These are phyloP conservation scores for Otis tarda DNA, from an alignment of 2,113 vertebrate species.

Conservation along the genomic window DNA sequence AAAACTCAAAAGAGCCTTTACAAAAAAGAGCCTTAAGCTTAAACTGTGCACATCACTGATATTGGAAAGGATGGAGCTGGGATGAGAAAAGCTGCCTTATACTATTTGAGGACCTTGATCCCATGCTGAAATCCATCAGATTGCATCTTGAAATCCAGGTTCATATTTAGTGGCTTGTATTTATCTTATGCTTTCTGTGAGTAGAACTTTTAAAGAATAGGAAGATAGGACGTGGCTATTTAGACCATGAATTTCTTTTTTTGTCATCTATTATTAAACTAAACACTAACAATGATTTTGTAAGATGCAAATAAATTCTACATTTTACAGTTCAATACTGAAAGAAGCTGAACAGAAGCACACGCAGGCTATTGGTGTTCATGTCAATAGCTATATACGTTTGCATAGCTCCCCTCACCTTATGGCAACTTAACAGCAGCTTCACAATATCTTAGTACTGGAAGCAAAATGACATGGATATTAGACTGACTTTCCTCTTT, in stretches of 20 bases:
- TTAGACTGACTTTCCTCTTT: background rate
- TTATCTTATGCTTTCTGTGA: background rate
- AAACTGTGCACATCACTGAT: background rate
- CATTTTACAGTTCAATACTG: background rate
- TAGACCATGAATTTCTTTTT: background rate
- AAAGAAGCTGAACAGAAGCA: background rate
- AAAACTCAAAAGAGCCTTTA: no score
- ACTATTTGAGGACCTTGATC: background rate
- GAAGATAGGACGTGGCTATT: background rate
- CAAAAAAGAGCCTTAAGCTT: background rate
- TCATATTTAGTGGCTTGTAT: background rate
- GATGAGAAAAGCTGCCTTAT: background rate
- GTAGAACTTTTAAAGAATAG: background rate
- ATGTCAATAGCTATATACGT: rapidly evolving
- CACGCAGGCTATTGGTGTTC: background rate
- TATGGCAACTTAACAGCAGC: background rate
- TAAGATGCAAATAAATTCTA: background rate
- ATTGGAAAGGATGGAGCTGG: background rate
- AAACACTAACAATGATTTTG: background rate
- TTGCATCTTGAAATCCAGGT: background rate
- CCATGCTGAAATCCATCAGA: background rate
- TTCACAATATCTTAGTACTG: background rate
- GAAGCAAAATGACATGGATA: background rate
- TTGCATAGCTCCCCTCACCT: background rate
- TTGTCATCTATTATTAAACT: background rate